These are phyloP conservation scores for Pomatostomus ruficeps DNA, from an alignment of 2,113 vertebrate species.

Conservation along the genomic window DNA sequence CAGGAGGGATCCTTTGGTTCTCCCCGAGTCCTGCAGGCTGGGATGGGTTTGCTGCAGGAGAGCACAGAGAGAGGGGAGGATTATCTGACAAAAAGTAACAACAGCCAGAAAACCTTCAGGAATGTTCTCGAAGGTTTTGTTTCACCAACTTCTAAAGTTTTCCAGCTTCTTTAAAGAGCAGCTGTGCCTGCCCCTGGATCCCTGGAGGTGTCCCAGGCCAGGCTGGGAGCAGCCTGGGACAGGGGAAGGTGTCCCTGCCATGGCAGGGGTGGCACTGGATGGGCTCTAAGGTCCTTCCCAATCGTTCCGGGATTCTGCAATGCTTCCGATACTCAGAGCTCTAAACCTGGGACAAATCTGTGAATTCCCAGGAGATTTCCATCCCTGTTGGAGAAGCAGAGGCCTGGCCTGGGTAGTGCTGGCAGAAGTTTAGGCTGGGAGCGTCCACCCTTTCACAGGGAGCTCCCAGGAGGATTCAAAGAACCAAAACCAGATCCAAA, in stretches of 20 bases:
- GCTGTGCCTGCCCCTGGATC: not conserved
- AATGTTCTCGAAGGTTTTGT: not conserved
- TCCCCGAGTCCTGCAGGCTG: not conserved
- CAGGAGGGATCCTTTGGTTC: not conserved
- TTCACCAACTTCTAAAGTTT: not conserved
- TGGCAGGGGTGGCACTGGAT: not conserved
- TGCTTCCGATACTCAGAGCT: not conserved
- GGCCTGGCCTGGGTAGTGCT: not conserved
- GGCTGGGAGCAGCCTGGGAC: not conserved
- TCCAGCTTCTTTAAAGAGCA: not conserved
- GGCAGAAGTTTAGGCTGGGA: not conserved
- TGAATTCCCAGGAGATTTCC: not conserved
- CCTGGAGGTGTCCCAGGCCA: not conserved
- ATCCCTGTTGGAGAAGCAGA: not conserved
- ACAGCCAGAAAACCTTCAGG: not conserved
- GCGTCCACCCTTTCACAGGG: not conserved
- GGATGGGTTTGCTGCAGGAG: not conserved
- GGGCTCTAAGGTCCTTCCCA: not conserved
- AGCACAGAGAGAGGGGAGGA: not conserved
- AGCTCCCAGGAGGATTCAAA: no score
- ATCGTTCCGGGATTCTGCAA: not conserved
- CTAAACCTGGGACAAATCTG: not conserved
- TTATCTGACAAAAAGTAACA: not conserved
- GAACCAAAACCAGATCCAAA: no score
- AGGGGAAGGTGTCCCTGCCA: not conserved